Evolutionary conservation across 1,140 invertebrate species (phyloP).

Genomic region (Asbolus verrucosus): DNA sequence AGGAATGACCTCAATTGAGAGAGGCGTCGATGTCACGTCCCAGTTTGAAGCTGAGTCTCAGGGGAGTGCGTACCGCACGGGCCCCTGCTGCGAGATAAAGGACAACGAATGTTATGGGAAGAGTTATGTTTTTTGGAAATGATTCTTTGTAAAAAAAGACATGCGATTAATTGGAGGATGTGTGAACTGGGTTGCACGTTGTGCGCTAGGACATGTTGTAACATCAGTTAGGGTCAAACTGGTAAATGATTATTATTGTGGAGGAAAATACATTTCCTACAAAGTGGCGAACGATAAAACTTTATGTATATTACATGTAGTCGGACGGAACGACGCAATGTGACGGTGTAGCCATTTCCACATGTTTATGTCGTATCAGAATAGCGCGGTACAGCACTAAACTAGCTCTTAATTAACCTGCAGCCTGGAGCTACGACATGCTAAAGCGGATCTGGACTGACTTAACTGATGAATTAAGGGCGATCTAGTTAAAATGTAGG

Average conservation of each 20-base stretch:
- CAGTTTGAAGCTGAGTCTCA: slow-evolving; percentile 41
- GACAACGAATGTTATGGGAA: slow-evolving; percentile 13
- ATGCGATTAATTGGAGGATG: not conserved
- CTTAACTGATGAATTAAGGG: slow-evolving; percentile 37
- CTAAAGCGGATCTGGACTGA: slow-evolving; percentile 36
- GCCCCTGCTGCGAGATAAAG: slow-evolving; percentile 25
- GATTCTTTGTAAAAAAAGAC: slow-evolving; percentile 43
- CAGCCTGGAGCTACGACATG: slow-evolving; percentile 30
- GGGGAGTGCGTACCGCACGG: slow-evolving; percentile 34
- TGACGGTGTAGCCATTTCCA: slow-evolving; percentile 51
- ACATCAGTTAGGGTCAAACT: slow-evolving; percentile 59
- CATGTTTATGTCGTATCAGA: slow-evolving; percentile 56
- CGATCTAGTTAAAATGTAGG: slow-evolving; percentile 31
- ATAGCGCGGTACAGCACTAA: slow-evolving; percentile 48
- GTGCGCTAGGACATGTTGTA: not conserved
- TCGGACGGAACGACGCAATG: slow-evolving; percentile 53
- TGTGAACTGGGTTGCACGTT: not conserved
- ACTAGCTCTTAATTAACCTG: slow-evolving; percentile 55
- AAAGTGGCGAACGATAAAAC: slow-evolving; percentile 62
- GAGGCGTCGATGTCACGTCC: slow-evolving; percentile 48
- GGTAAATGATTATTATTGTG: slow-evolving; percentile 60
- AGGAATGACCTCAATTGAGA: slow-evolving; percentile 51
- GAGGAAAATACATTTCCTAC: slow-evolving; percentile 57
- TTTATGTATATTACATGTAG: slow-evolving; percentile 63
- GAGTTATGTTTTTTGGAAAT: slow-evolving; percentile 47